These are phyloP conservation scores for Xiphorhynchus erythropygius DNA, from an alignment of 2,797 vertebrate genomes.

Conservation along the genomic window DNA sequence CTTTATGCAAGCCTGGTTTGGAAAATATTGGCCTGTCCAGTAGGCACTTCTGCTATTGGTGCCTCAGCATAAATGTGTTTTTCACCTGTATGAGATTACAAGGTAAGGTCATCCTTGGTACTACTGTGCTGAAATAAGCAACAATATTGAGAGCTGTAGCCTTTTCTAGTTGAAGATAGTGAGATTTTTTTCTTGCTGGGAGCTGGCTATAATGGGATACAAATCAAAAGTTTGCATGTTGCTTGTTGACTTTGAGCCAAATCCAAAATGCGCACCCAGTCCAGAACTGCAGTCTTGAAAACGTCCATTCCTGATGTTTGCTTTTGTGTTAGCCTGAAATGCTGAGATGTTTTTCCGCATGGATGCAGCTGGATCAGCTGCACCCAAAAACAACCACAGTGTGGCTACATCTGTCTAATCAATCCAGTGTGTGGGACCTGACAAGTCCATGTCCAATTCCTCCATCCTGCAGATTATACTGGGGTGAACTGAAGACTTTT, in stretches of 20 bases:
- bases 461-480: not conserved
- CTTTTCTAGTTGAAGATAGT: not conserved
- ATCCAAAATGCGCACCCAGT: not conserved
- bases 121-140: not conserved
- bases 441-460: not conserved
- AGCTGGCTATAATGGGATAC: constrained; percentile 1
- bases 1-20: not conserved
- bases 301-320: not conserved
- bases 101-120: not conserved
- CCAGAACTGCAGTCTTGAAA: not conserved
- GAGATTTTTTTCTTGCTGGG: constrained; percentile 32
- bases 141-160: not conserved
- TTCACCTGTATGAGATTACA: not conserved
- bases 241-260: constrained; percentile 10
- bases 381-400: not conserved
- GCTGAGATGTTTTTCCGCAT: not conserved
- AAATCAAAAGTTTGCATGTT: not conserved
- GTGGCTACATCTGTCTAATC: not conserved
- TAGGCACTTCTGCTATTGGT: not conserved
- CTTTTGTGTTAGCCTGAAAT: not conserved
- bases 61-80: not conserved
- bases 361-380: not conserved
- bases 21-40: constrained; percentile 10
- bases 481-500: not conserved
- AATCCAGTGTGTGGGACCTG: not conserved